phyloP scores from a whole-genome alignment of 2,888 invertebrate genomes.

The Limnephilus auricula region DNA sequence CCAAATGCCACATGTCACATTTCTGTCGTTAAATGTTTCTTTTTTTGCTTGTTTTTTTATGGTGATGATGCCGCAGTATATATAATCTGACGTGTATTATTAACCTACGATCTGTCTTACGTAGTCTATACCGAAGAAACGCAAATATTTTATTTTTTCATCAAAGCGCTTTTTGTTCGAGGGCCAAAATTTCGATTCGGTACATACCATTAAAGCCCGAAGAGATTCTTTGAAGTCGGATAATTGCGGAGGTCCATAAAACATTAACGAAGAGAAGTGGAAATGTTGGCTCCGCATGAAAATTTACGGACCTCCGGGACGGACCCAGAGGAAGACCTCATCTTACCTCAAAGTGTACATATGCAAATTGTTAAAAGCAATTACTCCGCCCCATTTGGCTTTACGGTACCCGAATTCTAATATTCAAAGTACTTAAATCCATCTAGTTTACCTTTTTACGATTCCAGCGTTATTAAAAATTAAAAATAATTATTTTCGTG shows the following conservation, averaged over 20 bases:
- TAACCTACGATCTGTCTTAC: background rate
- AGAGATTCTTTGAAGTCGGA: background rate
- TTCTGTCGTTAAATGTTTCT: too few relatives aligned
- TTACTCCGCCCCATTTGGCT: background rate
- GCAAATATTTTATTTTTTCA: background rate
- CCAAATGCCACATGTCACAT: too few relatives aligned
- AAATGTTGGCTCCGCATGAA: background rate
- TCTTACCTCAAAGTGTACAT: background rate
- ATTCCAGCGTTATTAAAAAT: background rate
- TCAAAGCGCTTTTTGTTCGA: background rate
- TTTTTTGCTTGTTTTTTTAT: too few relatives aligned
- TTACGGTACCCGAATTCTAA: background rate
- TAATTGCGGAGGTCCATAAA: background rate
- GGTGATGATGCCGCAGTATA: too few relatives aligned
- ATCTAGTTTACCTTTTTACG: background rate
- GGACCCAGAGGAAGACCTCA: background rate
- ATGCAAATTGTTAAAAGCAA: slow-evolving; percentile 30
- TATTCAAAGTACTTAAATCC: background rate
- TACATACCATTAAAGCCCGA: background rate
- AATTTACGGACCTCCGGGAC: background rate
- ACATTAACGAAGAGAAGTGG: background rate
- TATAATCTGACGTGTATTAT: background rate
- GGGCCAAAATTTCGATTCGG: background rate
- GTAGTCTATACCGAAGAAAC: background rate
- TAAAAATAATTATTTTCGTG: background rate